Base-by-base conservation (phyloP, 1,140 invertebrate species). In the Ostrea edulis region DNA sequence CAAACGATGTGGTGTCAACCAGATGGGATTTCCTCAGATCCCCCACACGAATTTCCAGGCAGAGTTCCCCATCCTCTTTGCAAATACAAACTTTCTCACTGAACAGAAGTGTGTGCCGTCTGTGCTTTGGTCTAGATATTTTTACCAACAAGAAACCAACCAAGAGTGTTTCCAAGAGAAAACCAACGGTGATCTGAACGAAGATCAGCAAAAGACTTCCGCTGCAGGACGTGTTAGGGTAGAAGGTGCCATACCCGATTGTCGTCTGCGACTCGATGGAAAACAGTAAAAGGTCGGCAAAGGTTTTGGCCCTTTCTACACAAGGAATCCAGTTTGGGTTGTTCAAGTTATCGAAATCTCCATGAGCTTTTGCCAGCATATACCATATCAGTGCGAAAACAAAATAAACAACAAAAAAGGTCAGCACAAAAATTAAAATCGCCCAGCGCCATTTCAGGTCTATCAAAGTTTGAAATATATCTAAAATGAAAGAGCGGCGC, bases 371-470 rank as follows among this genome's bases (percentile, higher is more conserved):
- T 58, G 88, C 89, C 65, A 91, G 86, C 35, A 92, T 84, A 85
- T 91, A 93, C n/a, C 97, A 96, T 82, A 99, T 98, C 17, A 97
- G 95, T 0, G 98, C 98, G 94, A 99, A 99, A 4, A 96, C 95
- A 3, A 99, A 95, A 98, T 98, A 99, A 0, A 97, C 98, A 0
- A 98, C 94, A 55, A 99, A 96, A 93, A 99, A 99, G 58, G 97
- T 97, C 88, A 98, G 95, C 0, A 97, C 97, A 93, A 99, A 99
- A 77, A 98, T 97, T 35, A 99, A 95, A 22, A 99, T 95, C 0
- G 98, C 99, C 97, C 98, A 99, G 58, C 98, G 96, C 98, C 99
- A 99, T 95, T 99, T 97, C 71, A 93, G 82, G 85, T 94, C 93
- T 14, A 94, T 87, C 65, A 93, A 81, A 25, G 91, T 92, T 62